Percentiles rank a stretch among this genome's conserved stretches.
Evolutionary conservation across 2,113 vertebrate genomes (phyloP).

Genomic region (Panthera tigris): DNA sequence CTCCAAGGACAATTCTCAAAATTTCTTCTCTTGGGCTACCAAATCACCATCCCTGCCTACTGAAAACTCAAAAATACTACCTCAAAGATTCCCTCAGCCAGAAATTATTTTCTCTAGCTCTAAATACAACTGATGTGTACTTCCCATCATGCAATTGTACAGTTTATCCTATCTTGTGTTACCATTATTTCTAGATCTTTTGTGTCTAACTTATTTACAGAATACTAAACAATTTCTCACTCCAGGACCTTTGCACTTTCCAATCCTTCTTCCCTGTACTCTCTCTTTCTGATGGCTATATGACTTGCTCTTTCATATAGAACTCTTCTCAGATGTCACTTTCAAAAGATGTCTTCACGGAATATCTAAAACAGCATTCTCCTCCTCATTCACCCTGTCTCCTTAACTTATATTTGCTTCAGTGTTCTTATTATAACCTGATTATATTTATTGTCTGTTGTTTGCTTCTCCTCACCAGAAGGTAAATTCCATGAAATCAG

Average conservation of each 20-base stretch:
- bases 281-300: neutral
- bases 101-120: neutral
- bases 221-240: neutral
- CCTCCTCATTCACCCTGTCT: neutral
- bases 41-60: neutral
- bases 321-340: neutral
- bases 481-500: neutral
- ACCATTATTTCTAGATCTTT: neutral
- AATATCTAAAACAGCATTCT: neutral
- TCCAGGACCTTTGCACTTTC: neutral
- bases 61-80: neutral
- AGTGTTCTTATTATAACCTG: neutral
- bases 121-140: neutral
- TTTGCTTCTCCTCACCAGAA: neutral
- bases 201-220: neutral
- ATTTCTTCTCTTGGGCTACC: neutral
- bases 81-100: neutral
- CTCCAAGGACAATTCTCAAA: neutral
- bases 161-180: neutral
- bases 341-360: neutral
- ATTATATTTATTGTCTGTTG: neutral
- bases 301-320: neutral
- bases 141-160: neutral
- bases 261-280: neutral
- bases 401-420: neutral